Evolutionary conservation across 2,113 vertebrate genomes (phyloP), one percentile per base, ranked within the genome.

Genomic region (Melospiza georgiana): DNA sequence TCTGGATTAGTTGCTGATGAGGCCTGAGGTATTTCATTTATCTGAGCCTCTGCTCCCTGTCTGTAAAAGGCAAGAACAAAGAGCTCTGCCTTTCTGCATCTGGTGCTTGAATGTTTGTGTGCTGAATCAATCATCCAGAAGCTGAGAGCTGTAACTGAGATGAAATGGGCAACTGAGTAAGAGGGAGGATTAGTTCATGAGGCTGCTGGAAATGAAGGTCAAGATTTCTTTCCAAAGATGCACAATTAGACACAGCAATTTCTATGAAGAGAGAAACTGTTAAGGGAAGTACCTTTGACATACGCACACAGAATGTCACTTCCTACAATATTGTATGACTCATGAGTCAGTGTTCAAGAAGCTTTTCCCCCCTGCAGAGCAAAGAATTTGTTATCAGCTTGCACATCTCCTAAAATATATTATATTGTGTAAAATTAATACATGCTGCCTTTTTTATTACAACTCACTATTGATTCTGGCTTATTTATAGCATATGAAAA

Each of bases 401-500:
- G 44, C 79, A 96, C 55, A 73, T 72, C 87, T 73, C 62, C 73
- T 91, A 59, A 89, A 83, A 82, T 92, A 59, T 54, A 76, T 88
- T 94, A 81, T 79, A 71, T 31, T 83, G 43, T 69, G 52, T 89
- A 92, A 96, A 97, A 92, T 90, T 96, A 95, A 96, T 86, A 90
- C 19, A n/a, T 59, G 39, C 71, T 97, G 55, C 79, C 75, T 96
- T 94, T 93, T 94, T 96, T 97, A 95, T 97, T 92, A 93, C 95
- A 93, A 90, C 94, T 97, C 96, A 46, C 54, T 93, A 86, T 89
- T 97, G 91, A 96, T 93, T 90, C 79, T 81, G 74, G 25, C 65
- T 98, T 98, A 96, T 96, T 98, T 97, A 96, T 94, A 95, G 66
- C 71, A 49, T 55, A 81, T 58, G 74, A 96, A 97, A 96, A 59